A percentile compares a stretch with the other conserved stretches of the same genome.
phyloP scores from a whole-genome alignment of 2,797 vertebrate species.

The Oceanodroma leucorhoa region DNA sequence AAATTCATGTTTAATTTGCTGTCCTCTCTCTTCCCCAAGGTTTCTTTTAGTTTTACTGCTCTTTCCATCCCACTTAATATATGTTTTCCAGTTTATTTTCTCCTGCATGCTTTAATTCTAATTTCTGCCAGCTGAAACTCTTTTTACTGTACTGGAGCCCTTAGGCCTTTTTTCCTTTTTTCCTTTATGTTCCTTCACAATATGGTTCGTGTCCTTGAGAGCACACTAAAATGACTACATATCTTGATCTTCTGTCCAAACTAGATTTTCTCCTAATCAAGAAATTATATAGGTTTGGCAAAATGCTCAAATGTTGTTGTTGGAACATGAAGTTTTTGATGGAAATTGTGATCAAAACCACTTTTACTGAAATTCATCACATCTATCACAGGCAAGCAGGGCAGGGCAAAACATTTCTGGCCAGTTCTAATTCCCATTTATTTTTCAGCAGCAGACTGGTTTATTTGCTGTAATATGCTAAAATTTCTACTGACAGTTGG shows the following conservation, averaged over 20 bases:
- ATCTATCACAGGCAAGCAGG: neutral
- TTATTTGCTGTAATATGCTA: constrained; percentile 49
- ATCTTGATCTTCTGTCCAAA: neutral
- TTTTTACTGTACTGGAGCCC: neutral
- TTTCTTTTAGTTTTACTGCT: constrained; percentile 4
- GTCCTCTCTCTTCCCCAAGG: constrained; percentile 9
- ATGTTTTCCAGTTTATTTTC: constrained; percentile 19
- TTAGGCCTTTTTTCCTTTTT: neutral
- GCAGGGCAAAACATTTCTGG: neutral
- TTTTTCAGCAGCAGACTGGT: constrained; percentile 29
- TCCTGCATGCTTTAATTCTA: neutral
- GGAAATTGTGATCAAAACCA: neutral
- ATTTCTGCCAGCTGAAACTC: neutral
- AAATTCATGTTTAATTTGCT: constrained; percentile 31
- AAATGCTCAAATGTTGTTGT: neutral
- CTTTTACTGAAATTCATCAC: neutral
- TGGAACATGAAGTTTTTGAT: neutral
- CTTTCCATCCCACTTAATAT: neutral
- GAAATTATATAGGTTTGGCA: neutral
- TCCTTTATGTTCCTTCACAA: neutral
- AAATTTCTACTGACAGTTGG: constrained; percentile 44
- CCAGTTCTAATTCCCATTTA: constrained; percentile 20
- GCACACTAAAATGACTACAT: neutral
- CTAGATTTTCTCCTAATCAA: neutral
- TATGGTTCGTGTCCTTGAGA: neutral